These are phyloP conservation scores for Tetragnatha versicolor DNA, from an alignment of 1,140 invertebrate species.

Conservation along the genomic window DNA sequence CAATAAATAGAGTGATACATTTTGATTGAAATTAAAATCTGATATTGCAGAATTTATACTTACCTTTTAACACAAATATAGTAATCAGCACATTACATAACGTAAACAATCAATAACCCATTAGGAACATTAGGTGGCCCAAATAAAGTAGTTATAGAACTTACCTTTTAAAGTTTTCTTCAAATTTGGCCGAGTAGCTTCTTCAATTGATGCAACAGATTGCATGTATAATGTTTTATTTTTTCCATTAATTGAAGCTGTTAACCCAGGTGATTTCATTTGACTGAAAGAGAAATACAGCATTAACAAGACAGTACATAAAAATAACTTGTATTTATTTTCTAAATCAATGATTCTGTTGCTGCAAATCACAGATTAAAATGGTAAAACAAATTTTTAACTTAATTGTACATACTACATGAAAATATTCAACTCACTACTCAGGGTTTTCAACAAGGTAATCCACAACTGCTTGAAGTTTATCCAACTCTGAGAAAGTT, in stretches of 20 bases:
- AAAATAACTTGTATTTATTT: background rate
- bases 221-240: slow-evolving; percentile 93
- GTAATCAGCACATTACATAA: no score
- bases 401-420: background rate
- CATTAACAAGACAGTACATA: no score
- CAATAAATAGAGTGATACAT: no score
- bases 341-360: background rate
- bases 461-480: slow-evolving; percentile 84
- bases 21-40: no score
- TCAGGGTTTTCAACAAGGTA: slow-evolving; percentile 76
- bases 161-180: slow-evolving; percentile 77
- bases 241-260: slow-evolving; percentile 79
- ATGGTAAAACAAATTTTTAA: background rate
- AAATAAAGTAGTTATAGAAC: background rate
- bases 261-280: slow-evolving; percentile 77
- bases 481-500: slow-evolving; percentile 73
- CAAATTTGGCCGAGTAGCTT: slow-evolving; percentile 82
- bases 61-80: no score
- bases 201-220: slow-evolving; percentile 86
- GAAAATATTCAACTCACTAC: slow-evolving; percentile 73
- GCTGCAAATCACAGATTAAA: background rate
- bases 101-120: no score
- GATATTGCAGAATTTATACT: no score
- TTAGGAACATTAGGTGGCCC: no score
- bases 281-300: slow-evolving; percentile 65